Percentiles rank a stretch among this genome's conserved stretches.
These are phyloP conservation scores for Psittacara wagleri DNA, from an alignment of 2,113 vertebrate species.

Conservation along the genomic window DNA sequence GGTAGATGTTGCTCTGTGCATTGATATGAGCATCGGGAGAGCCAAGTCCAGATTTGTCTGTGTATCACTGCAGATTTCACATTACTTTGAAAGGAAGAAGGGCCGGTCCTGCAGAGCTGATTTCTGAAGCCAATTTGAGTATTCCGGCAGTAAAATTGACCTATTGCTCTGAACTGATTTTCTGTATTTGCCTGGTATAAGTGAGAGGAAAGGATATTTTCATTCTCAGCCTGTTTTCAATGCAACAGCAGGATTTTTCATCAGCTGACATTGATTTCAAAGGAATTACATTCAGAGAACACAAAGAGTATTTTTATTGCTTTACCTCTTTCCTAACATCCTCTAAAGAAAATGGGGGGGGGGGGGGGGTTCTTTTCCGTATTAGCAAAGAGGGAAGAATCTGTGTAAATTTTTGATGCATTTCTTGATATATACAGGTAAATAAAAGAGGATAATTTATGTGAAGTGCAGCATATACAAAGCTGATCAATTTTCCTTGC, in stretches of 20 bases:
- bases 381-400: not conserved
- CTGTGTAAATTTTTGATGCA: not conserved
- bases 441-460: not conserved
- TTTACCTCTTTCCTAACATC: not conserved
- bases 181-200: not conserved
- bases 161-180: not conserved
- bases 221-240: not conserved
- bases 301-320: not conserved
- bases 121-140: not conserved
- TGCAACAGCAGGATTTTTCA: not conserved
- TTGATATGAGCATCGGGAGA: rapidly evolving
- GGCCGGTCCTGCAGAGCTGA: not conserved
- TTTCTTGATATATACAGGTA: not conserved
- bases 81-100: not conserved
- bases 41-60: rapidly evolving
- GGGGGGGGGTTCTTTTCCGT: not conserved
- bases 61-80: rapidly evolving
- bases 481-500: not conserved
- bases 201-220: not conserved
- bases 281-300: not conserved
- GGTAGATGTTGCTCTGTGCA: rapidly evolving
- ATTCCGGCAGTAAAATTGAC: not conserved
- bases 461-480: not conserved
- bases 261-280: not conserved
- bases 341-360: not conserved